Evolutionary conservation across 2,113 vertebrate genomes (phyloP), one percentile per base, ranked within the genome.

Genomic region (Glaucomys volans): DNA sequence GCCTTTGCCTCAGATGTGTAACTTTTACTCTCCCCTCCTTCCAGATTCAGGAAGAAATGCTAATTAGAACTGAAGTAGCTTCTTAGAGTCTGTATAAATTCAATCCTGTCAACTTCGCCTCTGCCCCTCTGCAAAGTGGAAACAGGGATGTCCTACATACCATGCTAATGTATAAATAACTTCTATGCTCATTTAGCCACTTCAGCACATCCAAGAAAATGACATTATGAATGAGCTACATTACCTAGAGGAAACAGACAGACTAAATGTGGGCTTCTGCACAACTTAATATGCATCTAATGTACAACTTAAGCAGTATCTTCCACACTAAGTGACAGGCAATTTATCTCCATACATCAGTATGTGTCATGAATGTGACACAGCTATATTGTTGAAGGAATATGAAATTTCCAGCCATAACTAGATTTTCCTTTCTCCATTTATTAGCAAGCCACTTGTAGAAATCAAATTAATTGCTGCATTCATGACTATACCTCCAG

Each of bases 291-390:
- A 98, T 98, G 97, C 98, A 98, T 94, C 92, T 91, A 89, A 95
- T 93, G 89, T 91, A 97, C 95, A 91, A 96, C 90, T 98, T 96
- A 97, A 96, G 79, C 94, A 80, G 90, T 96, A 97, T 97, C 97
- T 98, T 96, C 96, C 91, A 90, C 87, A 97, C 96, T 96, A 98
- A 98, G 97, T 98, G 98, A 98, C 98, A 99, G 97, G 97, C 97
- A 98, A 98, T 98, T 98, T 97, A 97, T 98, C 98, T 98, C 97
- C 96, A 97, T 97, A 98, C 86, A 97, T 98, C 98, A 96, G 54
- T 80, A 72, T 75, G 90, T 93, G 97, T 98, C 98, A 93, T 62
- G 85, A 92, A 98, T 95, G 91, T 98, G 98, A 98, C 95, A 98
- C 91, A 97, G 95, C 90, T 98, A 96, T 92, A 95, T 90, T 95